Evolutionary conservation across 2,797 vertebrate genomes (phyloP).

Genomic region (Poecilia picta): DNA sequence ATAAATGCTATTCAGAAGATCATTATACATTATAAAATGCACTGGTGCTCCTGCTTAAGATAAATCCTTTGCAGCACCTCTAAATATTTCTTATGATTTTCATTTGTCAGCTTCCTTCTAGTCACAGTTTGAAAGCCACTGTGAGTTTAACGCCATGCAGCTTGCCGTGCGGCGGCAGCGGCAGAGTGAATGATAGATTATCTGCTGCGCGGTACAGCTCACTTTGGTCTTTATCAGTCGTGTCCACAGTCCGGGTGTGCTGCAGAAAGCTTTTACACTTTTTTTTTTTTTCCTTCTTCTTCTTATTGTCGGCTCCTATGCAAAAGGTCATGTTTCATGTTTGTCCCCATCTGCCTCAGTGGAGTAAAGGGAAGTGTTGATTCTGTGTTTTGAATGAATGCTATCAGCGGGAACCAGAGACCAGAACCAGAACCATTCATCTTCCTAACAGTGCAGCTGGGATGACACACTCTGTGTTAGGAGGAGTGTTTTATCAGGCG

Average conservation of each 20-base stretch:
- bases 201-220: conserved; percentile 46
- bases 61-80: conserved; percentile 12
- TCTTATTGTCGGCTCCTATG: conserved; percentile 72
- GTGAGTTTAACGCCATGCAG: conserved; percentile 18
- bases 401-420: conserved; percentile 67
- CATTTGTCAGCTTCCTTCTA: conserved; percentile 22
- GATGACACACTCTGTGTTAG: conserved; percentile 50
- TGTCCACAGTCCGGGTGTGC: conserved; percentile 33
- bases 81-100: conserved; percentile 24
- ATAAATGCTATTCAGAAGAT: neutral
- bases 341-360: conserved; percentile 42
- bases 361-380: conserved; percentile 49
- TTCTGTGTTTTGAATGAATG: conserved; percentile 51
- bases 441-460: conserved; percentile 51
- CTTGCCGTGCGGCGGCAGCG: conserved; percentile 13
- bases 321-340: conserved; percentile 75
- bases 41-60: conserved; percentile 12
- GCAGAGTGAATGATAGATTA: conserved; percentile 49
- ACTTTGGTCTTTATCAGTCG: conserved; percentile 47
- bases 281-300: conserved; percentile 33
- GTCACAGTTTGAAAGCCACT: conserved; percentile 51
- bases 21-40: conserved; percentile 5
- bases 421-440: conserved; percentile 56
- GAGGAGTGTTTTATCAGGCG: conserved; percentile 53
- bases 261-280: conserved; percentile 33